phyloP scores from a whole-genome alignment of 2,888 invertebrate species.

The Exephanes ischioxanthus region DNA sequence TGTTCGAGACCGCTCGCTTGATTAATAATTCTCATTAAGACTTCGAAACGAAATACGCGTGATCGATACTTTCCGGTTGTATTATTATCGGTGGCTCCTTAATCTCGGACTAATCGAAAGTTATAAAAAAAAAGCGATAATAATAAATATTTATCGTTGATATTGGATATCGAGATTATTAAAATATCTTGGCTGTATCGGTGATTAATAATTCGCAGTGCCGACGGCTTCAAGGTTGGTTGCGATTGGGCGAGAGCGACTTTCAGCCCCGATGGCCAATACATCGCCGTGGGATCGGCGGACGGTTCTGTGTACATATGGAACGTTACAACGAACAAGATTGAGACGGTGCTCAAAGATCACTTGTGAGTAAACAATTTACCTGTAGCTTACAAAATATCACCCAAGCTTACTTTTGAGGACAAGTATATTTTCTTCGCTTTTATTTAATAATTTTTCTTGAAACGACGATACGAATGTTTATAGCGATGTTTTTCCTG shows the following conservation, averaged over 20 bases:
- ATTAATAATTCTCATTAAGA: slow-evolving; percentile 57
- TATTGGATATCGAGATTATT: background rate
- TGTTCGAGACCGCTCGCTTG: slow-evolving; percentile 2
- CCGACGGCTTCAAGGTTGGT: slow-evolving; percentile 97
- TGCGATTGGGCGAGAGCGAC: slow-evolving; percentile 97
- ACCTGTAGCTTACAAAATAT: background rate
- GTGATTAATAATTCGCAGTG: slow-evolving; percentile 87
- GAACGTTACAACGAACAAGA: slow-evolving; percentile 91
- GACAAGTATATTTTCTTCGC: background rate
- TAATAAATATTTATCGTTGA: slow-evolving; percentile 25
- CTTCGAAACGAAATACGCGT: slow-evolving; percentile 20
- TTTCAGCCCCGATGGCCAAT: slow-evolving; percentile 96
- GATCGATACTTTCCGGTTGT: slow-evolving; percentile 10
- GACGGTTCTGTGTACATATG: slow-evolving; percentile 97
- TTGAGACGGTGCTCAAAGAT: slow-evolving; percentile 93
- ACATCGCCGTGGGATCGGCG: slow-evolving; percentile 95
- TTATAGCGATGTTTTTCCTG: background rate
- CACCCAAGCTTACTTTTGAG: background rate
- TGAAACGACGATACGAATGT: background rate
- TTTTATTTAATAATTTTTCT: background rate
- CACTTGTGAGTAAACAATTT: slow-evolving; percentile 89
- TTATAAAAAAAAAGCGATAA: background rate
- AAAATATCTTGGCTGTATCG: slow-evolving; percentile 50
- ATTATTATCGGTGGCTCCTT: slow-evolving; percentile 5
- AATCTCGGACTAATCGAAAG: slow-evolving; percentile 22